A percentile compares a stretch with the other conserved stretches of the same genome.
phyloP scores from a whole-genome alignment of 2,888 invertebrate genomes.

The Chloroclysta siterata region DNA sequence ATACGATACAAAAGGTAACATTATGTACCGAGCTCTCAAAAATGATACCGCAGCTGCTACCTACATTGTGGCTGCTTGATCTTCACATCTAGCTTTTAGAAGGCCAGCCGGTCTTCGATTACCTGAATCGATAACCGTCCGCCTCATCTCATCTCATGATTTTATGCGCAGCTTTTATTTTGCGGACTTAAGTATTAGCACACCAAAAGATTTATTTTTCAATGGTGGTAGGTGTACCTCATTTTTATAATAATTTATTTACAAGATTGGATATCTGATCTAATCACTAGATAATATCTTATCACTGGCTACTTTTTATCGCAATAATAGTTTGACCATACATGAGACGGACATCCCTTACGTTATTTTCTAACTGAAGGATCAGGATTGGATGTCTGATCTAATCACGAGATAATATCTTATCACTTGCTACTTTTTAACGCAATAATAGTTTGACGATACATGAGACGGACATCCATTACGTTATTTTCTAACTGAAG shows the following conservation, averaged over 20 bases:
- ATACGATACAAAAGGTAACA: constrained; percentile 27
- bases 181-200: constrained; percentile 74
- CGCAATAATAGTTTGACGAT: neutral
- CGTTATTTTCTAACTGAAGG: too few relatives aligned
- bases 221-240: constrained; percentile 55
- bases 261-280: constrained; percentile 51
- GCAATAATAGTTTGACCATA: neutral
- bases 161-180: constrained; percentile 47
- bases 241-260: constrained; percentile 48
- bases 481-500: too few relatives aligned
- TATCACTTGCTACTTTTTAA: constrained; percentile 1
- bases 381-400: constrained; percentile 52
- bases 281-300: constrained; percentile 43
- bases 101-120: constrained; percentile 18
- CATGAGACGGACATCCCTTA: too few relatives aligned
- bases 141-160: constrained; percentile 41
- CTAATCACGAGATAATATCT: constrained; percentile 44
- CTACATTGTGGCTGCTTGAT: constrained; percentile 15
- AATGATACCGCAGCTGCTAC: constrained; percentile 7
- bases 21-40: neutral
- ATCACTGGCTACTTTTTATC: constrained; percentile 2
- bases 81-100: constrained; percentile 25
- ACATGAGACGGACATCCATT: too few relatives aligned
- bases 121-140: constrained; percentile 48
- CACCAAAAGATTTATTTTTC: constrained; percentile 79